phyloP scores from a whole-genome alignment of 2,888 invertebrate species.

The Lasioglossum calceatum region DNA sequence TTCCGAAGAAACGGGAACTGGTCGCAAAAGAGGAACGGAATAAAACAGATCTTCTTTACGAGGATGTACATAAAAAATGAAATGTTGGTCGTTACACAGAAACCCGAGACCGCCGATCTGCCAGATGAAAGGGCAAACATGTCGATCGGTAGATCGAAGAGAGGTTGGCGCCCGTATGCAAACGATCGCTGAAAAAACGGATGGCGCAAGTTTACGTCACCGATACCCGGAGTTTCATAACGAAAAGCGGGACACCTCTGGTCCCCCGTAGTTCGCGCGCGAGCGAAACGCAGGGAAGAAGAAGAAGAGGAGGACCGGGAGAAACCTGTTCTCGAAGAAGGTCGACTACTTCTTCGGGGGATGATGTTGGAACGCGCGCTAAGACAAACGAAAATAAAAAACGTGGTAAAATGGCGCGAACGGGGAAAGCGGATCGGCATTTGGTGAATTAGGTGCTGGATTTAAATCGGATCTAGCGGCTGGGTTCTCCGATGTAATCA shows the following conservation, averaged over 20 bases:
- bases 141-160: neutral
- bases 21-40: neutral
- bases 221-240: slow-evolving; percentile 20
- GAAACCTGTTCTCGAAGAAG: slow-evolving; percentile 20
- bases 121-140: neutral
- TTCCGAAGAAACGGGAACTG: neutral
- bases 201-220: slow-evolving; percentile 23
- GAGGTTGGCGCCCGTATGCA: neutral
- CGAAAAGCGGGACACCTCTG: slow-evolving; percentile 4
- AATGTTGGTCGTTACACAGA: neutral
- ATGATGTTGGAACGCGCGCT: neutral
- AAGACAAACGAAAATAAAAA: neutral
- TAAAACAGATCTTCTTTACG: neutral
- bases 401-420: neutral
- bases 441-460: neutral
- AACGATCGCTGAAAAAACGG: neutral
- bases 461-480: neutral
- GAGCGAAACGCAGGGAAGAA: neutral
- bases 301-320: neutral
- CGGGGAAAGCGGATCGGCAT: neutral
- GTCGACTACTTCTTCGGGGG: slow-evolving; percentile 7
- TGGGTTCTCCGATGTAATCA: slow-evolving; percentile 1
- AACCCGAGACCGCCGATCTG: neutral
- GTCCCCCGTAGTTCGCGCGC: neutral
- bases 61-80: neutral